Percentiles rank a stretch among this genome's conserved stretches.
Conservation (phyloP, 2,113 vertebrate species). For the Podocnemis expansa region DNA sequence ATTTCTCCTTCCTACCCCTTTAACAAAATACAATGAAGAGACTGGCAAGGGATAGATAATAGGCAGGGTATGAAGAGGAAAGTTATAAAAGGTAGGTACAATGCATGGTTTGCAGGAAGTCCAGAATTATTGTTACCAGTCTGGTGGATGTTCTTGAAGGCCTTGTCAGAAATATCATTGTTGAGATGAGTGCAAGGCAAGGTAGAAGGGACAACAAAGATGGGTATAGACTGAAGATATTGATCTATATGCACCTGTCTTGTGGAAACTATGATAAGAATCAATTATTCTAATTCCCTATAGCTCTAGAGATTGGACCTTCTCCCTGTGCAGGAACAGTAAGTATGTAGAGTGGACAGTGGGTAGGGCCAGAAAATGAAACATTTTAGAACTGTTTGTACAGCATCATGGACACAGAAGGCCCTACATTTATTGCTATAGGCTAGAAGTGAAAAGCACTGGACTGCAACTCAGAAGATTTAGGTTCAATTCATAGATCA, state of each 20-base stretch:
- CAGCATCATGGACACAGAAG: not conserved
- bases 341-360: no score
- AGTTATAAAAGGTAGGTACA: not conserved
- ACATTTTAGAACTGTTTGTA: not conserved
- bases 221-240: not conserved
- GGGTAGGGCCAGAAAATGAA: not conserved
- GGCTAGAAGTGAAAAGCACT: not conserved
- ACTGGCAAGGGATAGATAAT: not conserved
- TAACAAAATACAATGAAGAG: not conserved
- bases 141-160: not conserved
- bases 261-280: not conserved
- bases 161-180: not conserved
- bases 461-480: not conserved
- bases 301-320: no score
- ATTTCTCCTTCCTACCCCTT: not conserved
- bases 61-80: not conserved
- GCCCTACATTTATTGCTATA: not conserved
- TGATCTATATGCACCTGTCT: not conserved
- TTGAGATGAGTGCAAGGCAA: not conserved
- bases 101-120: not conserved
- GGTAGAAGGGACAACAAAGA: not conserved
- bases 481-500: not conserved
- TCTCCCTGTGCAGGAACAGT: no score
- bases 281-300: not conserved
- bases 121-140: not conserved